Conservation (phyloP, 64 coral and sea anemone species). For the Montipora foliosa region DNA sequence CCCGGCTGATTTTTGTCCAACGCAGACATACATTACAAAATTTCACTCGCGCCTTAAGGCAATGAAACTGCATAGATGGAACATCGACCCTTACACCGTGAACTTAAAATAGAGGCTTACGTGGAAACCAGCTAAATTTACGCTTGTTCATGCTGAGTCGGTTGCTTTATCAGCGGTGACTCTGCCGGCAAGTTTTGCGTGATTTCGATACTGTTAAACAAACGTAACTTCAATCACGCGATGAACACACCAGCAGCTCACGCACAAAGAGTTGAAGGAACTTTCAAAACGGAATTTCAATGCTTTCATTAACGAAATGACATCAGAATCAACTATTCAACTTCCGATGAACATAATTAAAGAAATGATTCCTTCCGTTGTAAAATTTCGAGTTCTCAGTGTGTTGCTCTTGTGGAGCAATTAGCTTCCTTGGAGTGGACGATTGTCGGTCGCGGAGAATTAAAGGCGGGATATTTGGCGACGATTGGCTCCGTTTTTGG, state of each 20-base stretch:
- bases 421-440: conserved; percentile 4
- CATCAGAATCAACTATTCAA: background rate
- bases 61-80: background rate
- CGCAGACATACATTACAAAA: background rate
- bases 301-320: background rate
- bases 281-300: background rate
- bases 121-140: background rate
- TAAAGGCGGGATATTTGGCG: background rate
- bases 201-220: conserved; percentile 33
- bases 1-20: background rate
- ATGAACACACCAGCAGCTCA: background rate
- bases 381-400: conserved; percentile 22
- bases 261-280: background rate
- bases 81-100: background rate
- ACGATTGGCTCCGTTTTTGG: background rate
- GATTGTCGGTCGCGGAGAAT: background rate
- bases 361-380: conserved; percentile 33
- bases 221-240: conserved; percentile 51
- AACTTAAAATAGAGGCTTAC: background rate
- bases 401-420: background rate
- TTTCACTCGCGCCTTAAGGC: background rate
- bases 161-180: background rate
- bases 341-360: conserved; percentile 17
- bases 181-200: conserved; percentile 51
- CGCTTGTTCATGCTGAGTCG: conserved; percentile 43